Base-by-base conservation (phyloP, 2,888 invertebrate genomes). In the Chrysotoxum bicinctum region DNA sequence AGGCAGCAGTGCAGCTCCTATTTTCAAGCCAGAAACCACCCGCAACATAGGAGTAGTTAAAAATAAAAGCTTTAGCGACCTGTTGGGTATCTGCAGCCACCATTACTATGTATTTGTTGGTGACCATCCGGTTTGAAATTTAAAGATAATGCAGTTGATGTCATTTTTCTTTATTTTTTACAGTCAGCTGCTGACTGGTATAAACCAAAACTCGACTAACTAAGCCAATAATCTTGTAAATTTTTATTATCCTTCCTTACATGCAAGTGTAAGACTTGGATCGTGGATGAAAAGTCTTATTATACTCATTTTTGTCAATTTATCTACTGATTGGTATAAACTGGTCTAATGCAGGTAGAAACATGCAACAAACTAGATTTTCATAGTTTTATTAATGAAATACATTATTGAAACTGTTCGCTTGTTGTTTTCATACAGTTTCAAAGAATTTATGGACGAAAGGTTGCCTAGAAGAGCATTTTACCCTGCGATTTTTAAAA, bases 1-100 rank as follows among this genome's bases (percentile, higher is more conserved):
- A 26, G 45, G 19, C 48, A 48, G 32, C 21, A 54, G 9, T 69
- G 60, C 73, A 62, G 16, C 50, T 50, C 19, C 56, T 50, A 37
- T 21, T 54, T 10, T 52, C 32, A 26, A 70, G 43, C 40, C 70
- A 23, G 56, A 82, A 82, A 56, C 80, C 82, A 73, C 82, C 82
- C 82, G 78, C 82, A 73, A 69, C 69, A 73, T 21, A 30, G 2
- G 37, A n/a, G 48, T 45, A 19, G 30, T n/a, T 68, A 68, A 35
- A 43, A 79, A 79, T 56, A 66, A 37, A 58, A 26, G 1, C 26
- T 19, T 54, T 26, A 35, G 45, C 72, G 66, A 69, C 69, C 69
- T 69, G 69, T 69, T 69, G 43, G 69, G 54, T 69, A 54, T 69
- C 30, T 54, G 40, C 21, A 23, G n/a, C 9, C 23, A 14, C n/a